Base-by-base conservation (phyloP, 2,888 invertebrate species). In the Cacoxenus indagator region DNA sequence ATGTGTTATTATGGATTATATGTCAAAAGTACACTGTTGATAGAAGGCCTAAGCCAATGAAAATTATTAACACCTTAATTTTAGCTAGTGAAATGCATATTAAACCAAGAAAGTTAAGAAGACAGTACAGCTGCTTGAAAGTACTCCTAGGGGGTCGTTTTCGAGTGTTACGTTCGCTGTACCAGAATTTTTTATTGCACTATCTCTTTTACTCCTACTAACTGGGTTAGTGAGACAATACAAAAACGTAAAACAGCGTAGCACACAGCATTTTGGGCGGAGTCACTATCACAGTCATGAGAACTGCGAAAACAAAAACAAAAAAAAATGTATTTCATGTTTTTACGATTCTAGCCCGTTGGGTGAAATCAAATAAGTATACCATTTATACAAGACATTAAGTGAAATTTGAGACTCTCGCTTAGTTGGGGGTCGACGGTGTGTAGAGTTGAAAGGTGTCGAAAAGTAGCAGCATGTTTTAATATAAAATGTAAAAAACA, bases 401-500 rank as follows among this genome's bases (percentile, higher is more conserved):
- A 67, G 61, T 67, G 67, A 67, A 67, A 67, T 61, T 61, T 67
- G 67, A 67, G 67, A 67, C 62, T 67, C 62, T 57, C 17, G 2
- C 1, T 19, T 22, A 51, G 17, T 31, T 19, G 31, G 11, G 17
- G 4, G 19, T 14, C 5, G 29, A 11, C 9, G 24, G 26, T 22
- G 14, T 11, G 43, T 19, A 22, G 59, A 2, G 59, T 17, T 19
- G 45, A 46, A 27, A 64, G 67, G 37, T 65, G 59, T 59, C 9
- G 55, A 31, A 61, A 61, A 61, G 64, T 51, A 22, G 46, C 67
- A 62, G 70, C 29, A 65, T 67, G 78, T 69, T 76, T 78, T 73
- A 78, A 72, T 67, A 70, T 70, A 48, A 67, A 72, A 71, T 73
- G 68, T 70, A 74, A 71, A 65, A 71, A 67, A 69, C 67, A 57